A percentile compares a stretch with the other conserved stretches of the same genome.
phyloP scores from a whole-genome alignment of 2,113 vertebrate species.

The Ophthalmolycus amberensis region DNA sequence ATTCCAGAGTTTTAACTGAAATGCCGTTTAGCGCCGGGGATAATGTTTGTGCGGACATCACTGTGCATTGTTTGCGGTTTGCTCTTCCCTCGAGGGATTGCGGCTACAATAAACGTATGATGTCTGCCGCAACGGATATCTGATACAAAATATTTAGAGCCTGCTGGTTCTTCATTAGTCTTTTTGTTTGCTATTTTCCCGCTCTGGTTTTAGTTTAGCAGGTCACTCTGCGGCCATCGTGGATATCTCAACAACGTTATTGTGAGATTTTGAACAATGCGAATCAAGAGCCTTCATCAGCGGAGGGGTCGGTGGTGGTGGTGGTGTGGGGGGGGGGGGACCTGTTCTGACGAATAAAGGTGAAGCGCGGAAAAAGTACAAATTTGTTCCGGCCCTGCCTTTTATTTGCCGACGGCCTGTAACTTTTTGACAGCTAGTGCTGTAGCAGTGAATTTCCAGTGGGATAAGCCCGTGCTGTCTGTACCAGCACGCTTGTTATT shows the following conservation, averaged over 20 bases:
- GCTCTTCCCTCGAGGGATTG: slow-evolving; percentile 2
- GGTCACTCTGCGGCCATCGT: slow-evolving; percentile 23
- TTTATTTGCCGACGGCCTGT: slow-evolving; percentile 67
- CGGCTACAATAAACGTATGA: slow-evolving; percentile 7
- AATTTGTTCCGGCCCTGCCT: slow-evolving; percentile 56
- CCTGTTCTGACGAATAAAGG: slow-evolving; percentile 58
- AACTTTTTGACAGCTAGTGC: slow-evolving; percentile 75
- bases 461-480: slow-evolving; percentile 68
- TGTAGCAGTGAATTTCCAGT: slow-evolving; percentile 69
- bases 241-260: slow-evolving; percentile 17
- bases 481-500: slow-evolving; percentile 77
- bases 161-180: slow-evolving; percentile 25
- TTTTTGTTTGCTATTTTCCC: neutral
- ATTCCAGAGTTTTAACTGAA: slow-evolving; percentile 11
- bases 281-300: slow-evolving; percentile 35
- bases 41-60: slow-evolving; percentile 16
- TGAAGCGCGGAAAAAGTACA: slow-evolving; percentile 44
- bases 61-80: slow-evolving; percentile 23
- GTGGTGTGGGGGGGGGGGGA: slow-evolving; percentile 6
- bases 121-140: slow-evolving; percentile 26
- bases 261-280: slow-evolving; percentile 25
- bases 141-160: slow-evolving; percentile 15
- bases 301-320: neutral
- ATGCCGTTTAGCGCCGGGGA: neutral
- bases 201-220: neutral